Evolutionary conservation across 1,140 invertebrate species (phyloP), one percentile per base, ranked within the genome.

Genomic region (Belonocnema kinseyi): DNA sequence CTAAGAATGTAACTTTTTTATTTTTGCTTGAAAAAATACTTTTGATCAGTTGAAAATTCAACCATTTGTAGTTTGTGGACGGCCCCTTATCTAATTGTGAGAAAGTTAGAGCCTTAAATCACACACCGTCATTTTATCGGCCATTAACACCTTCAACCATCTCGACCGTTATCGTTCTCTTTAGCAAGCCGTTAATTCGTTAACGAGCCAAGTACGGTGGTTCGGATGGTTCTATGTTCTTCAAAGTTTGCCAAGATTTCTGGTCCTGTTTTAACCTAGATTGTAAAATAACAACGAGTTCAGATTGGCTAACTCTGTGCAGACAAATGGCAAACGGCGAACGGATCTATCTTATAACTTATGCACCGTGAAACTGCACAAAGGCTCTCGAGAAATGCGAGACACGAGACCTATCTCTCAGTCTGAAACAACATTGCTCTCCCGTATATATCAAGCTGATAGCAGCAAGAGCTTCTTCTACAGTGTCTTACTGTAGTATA

Each of bases 391-490:
- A 54, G 72, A 50, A 78, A 75, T 51, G 33, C 54, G 53, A 58
- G 66, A 58, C 66, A 66, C 52, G 52, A 58, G 26, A 52, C 73
- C 13, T 73, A 77, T 77, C 75, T 77, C 61, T 66, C 26, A 50
- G 66, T 11, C 52, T 46, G 14, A 73, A 66, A 61, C 74, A 70
- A 75, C 74, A 76, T 77, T 75, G 51, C 33, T 77, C 21, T 50
- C 50, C 21, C 66, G 79, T 56, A 70, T 72, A 46, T 78, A 83
- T 81, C 74, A 21, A 61, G 50, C 74, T 75, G 82, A 83, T 83
- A 83, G 79, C 73, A 70, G 72, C 71, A 26, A 76, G 53, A 56
- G 54, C 72, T 77, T 72, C 56, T 70, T 51, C 16, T 19, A 50
- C 16, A 61, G 33, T 70, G 51, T 7, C 74, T 73, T n/a, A 40